Conservation (phyloP, 1,140 invertebrate genomes). For the Drosophila arizonae region DNA sequence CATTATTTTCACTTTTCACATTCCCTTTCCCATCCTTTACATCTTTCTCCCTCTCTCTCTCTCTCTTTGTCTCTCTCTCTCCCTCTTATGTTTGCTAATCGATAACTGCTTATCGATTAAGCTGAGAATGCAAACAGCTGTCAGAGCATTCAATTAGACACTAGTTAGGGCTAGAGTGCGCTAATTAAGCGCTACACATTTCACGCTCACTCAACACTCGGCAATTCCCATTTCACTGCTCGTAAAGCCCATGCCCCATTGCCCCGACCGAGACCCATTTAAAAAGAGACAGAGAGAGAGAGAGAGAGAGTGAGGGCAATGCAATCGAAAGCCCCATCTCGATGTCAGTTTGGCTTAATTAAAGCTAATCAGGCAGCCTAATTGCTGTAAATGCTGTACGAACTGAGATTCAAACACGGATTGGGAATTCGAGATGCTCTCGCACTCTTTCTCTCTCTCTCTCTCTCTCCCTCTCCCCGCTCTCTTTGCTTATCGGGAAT, state of each 20-base stretch:
- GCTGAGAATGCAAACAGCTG: background rate
- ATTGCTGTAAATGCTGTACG: constrained; percentile 44
- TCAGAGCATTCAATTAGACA: background rate
- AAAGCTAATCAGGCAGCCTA: constrained; percentile 52
- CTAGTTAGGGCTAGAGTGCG: background rate
- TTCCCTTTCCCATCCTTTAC: too few species aligned
- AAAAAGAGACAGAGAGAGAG: background rate
- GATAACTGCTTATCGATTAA: constrained; percentile 5
- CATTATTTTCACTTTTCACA: too few species aligned
- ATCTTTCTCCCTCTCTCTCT: background rate
- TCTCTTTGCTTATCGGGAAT: background rate
- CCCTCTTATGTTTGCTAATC: background rate
- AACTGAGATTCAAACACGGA: constrained; percentile 12
- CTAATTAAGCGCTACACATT: constrained; percentile 15
- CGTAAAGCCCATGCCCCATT: constrained; percentile 4
- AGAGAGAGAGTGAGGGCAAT: background rate
- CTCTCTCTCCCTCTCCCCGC: background rate
- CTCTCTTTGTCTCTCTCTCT: background rate
- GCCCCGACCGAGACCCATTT: background rate
- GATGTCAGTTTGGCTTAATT: constrained; percentile 39
- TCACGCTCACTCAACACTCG: constrained; percentile 24
- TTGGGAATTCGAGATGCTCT: background rate
- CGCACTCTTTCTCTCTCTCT: background rate
- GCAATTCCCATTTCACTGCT: background rate
- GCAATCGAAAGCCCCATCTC: constrained; percentile 16